These are phyloP conservation scores for Idaea straminata DNA, from an alignment of 2,888 invertebrate genomes.

Conservation along the genomic window DNA sequence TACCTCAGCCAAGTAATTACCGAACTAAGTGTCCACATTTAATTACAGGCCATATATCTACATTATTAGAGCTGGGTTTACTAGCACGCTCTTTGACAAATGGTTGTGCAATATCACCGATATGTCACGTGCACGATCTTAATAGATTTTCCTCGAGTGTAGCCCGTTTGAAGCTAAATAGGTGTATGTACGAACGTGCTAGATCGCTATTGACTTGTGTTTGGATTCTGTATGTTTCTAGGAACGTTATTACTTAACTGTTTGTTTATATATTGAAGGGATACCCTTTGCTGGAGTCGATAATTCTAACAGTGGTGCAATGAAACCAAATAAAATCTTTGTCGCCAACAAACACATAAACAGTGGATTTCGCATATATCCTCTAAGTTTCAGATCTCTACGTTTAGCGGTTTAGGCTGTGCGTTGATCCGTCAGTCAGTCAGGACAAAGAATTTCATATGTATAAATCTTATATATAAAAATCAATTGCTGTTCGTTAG, in stretches of 20 bases:
- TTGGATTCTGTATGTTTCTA: not conserved
- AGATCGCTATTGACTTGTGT: not conserved
- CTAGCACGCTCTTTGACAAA: slow-evolving; percentile 59
- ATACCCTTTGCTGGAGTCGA: too few species aligned
- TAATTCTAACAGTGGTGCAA: too few species aligned
- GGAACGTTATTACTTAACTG: not conserved
- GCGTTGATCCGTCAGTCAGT: too few species aligned
- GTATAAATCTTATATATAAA: too few species aligned
- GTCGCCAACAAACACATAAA: too few species aligned
- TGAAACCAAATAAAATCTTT: too few species aligned
- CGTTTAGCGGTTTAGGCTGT: too few species aligned
- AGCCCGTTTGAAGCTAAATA: slow-evolving; percentile 16
- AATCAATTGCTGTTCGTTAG: too few species aligned
- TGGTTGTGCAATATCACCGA: slow-evolving; percentile 59
- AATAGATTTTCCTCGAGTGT: slow-evolving; percentile 53
- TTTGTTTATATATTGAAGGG: not conserved
- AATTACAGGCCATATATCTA: slow-evolving; percentile 53
- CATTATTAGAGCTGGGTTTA: slow-evolving; percentile 58
- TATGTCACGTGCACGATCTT: slow-evolving; percentile 52
- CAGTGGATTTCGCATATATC: too few species aligned
- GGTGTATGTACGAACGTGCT: slow-evolving; percentile 24
- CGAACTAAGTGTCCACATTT: slow-evolving; percentile 40
- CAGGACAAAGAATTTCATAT: too few species aligned
- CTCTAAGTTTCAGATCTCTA: too few species aligned
- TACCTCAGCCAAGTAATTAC: slow-evolving; percentile 26